These are phyloP conservation scores for Ovis canadensis DNA, from an alignment of 2,113 vertebrate genomes.

Conservation along the genomic window DNA sequence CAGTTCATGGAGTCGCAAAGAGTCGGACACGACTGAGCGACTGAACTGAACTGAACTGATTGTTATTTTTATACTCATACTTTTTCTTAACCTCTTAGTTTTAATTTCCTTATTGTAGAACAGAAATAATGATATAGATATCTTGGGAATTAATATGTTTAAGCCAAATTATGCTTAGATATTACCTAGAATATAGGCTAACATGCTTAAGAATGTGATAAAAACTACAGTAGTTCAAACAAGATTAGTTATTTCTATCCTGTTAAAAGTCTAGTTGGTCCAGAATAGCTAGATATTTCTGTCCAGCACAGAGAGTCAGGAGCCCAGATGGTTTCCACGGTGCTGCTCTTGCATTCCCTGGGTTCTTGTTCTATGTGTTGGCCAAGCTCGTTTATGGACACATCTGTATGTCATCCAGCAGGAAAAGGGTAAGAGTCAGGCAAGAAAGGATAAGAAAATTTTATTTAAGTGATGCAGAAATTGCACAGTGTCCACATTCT, in stretches of 20 bases:
- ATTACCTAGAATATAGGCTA: not conserved
- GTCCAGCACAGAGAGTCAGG: not conserved
- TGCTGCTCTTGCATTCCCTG: not conserved
- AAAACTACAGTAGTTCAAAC: not conserved
- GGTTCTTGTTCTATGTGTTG: not conserved
- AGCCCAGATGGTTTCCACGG: not conserved
- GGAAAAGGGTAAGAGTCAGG: not conserved
- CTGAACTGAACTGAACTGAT: no score
- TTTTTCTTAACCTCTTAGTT: constrained; percentile 4
- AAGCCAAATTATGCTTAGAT: not conserved
- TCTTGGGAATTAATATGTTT: not conserved
- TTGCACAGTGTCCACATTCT: not conserved
- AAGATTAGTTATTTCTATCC: not conserved
- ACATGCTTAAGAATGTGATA: not conserved
- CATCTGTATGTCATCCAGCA: not conserved
- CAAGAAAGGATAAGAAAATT: not conserved
- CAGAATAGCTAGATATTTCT: not conserved
- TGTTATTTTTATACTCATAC: not conserved
- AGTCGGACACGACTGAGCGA: no score
- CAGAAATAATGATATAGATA: not conserved
- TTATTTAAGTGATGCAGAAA: not conserved
- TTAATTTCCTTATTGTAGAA: not conserved
- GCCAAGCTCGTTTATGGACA: not conserved
- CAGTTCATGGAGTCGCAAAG: no score
- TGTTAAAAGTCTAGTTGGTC: not conserved